Base-by-base conservation (phyloP, 2,797 vertebrate species). In the Enoplosus armatus region DNA sequence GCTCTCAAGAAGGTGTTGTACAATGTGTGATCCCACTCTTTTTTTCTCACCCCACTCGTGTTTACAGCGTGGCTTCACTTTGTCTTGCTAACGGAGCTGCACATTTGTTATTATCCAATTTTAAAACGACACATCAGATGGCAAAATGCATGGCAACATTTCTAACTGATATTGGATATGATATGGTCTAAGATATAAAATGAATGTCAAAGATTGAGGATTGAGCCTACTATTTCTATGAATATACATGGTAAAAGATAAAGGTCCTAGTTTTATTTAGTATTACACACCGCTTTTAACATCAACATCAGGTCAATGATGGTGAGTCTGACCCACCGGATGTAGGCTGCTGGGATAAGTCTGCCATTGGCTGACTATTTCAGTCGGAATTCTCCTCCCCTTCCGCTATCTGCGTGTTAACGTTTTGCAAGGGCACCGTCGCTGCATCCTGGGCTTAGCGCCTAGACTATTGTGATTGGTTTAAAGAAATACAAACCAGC, bases 21-120 rank as follows among this genome's bases (percentile, higher is more conserved):
- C 24, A 65, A 6, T 37, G 39, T 75, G 60, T 67, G 31, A 74
- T 59, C 26, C 51, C 64, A 63, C 10, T 0, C 43, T 68, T 59
- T 47, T 6, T 1, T 59, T 79, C 53, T 65, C 29, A 41, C 37
- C 64, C 39, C 9, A 35, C 16, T 41, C 15, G 18, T 55, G 18
- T 39, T 71, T n/a, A 29, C 20, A 51, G 12, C 2, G 2, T 16
- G 8, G 3, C 29, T 5, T 31, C n/a, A n/a, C n/a, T n/a, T n/a
- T n/a, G 41, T 29, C 26, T 12, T 22, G 10, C 16, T 8, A n/a
- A 27, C 4, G 6, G 11, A 47, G 26, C 50, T 31, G 27, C 22
- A 45, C 4, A 24, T 47, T 4, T 56, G 11, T 55, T 24, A 8
- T 3, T 2, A 68, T 18, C 24, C 6, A 45, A 27, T 3, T 39